Base-by-base conservation (phyloP, 2,888 invertebrate genomes). In the Agrotis ipsilon region DNA sequence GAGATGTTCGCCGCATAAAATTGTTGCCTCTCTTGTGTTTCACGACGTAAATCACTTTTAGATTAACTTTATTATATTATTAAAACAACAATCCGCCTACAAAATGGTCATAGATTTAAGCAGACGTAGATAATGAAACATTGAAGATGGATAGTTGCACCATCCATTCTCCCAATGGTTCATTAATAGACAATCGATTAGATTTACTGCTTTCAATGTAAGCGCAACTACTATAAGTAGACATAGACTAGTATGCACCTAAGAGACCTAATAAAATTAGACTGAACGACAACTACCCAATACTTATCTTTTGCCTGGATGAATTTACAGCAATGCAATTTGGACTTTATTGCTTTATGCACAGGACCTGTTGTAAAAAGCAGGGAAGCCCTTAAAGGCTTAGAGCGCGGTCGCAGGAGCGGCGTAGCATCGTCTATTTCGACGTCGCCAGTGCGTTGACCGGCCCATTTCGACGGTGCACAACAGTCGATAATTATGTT, bases 401-500 rank as follows among this genome's bases (percentile, higher is more conserved):
- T 86, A 86, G 81, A 85, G 75, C 81, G 80, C 60, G 75, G 73
- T 65, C 72, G 75, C 73, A 75, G 63, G 58, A 68, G 68, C 70
- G 67, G 68, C 75, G 77, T 81, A 70, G 73, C 78, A 79, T 80
- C 78, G 83, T 91, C 91, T 91, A 90, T 92, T 91, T 88, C 87
- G 84, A 87, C 87, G 82, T 82, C 75, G 75, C 75, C 83, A 73
- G 91, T 90, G 89, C 91, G 87, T 88, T 92, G 92, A 92, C 92
- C 92, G 90, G 90, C 87, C 90, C 88, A 89, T 91, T 93, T 92
- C 84, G 86, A 80, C 86, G 88, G 80, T 86, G 88, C 88, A 90
- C 88, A 88, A 87, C 90, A 89, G 87, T 89, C 93, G 91, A 94
- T 94, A 94, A 94, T 94, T 94, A 94, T 93, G 92, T 92, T 94